Base-by-base conservation (phyloP, 1,140 invertebrate species). In the Epicauta chinensis region DNA sequence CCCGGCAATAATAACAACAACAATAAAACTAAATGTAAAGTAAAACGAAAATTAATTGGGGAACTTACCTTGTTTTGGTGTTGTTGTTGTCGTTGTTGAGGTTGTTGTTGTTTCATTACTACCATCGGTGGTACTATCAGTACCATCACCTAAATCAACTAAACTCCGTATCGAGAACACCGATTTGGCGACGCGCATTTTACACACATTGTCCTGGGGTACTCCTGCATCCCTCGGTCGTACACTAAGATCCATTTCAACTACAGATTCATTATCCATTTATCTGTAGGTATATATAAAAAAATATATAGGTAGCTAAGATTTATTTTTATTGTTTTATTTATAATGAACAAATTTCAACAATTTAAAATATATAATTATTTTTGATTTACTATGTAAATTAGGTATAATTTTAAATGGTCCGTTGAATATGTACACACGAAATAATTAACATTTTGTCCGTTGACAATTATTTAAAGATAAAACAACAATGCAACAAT, bases 151-250 rank as follows among this genome's bases (percentile, higher is more conserved):
- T 4, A 77, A 67, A 57, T 77, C 72, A n/a, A 78, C 77, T 16
- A 78, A 62, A 55, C 74, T 78, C 5, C 76, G 64, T 36, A 78
- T 78, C 34, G 75, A 77, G 62, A 79, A 78, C 11, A 79, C 75
- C 41, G 75, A 77, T 50, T 79, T 79, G 6, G 77, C 76, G 2
- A 75, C 70, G 3, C 77, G 62, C 3, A 74, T 69, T 59, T 77
- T 78, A n/a, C 32, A 56, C 2, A 13, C 37, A 36, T 60, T 58
- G 10, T 58, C 53, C 29, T 49, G 47, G 10, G 47, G 42, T 2
- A 29, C 35, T n/a, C 3, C 32, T 9, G 32, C 32, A 34, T 34
- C 32, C 2, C 39, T 40, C 1, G 59, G 69, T 65, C 34, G 70
- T 35, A 37, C 75, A 29, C 58, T 62, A 17, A 70, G 51, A 36